Conservation (phyloP, 35 echinoderm and acorn worm species). For the Diadema setosum region DNA sequence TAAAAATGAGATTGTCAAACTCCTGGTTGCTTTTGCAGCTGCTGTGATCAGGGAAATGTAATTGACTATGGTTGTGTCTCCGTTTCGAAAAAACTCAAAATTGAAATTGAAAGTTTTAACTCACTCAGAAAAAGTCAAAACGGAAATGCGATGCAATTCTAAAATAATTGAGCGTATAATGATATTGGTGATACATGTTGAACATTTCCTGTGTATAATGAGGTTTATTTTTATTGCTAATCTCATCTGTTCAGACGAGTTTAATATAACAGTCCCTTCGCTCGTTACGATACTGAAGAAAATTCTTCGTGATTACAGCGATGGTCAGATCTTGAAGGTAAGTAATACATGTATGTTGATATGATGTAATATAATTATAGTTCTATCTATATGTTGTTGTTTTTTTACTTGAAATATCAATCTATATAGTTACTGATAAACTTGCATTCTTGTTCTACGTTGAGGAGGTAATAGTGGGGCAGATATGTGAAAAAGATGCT, state of each 20-base stretch:
- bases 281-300: not conserved
- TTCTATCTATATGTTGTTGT: not conserved
- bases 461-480: not conserved
- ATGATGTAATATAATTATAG: not conserved
- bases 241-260: not conserved
- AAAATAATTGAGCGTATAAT: no score
- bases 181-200: no score
- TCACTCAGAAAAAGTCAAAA: no score
- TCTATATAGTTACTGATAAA: not conserved
- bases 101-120: no score
- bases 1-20: no score
- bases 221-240: no score
- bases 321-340: constrained; percentile 3
- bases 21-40: no score
- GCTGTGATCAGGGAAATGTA: no score
- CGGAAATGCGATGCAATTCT: no score
- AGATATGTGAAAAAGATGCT: not conserved
- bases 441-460: not conserved
- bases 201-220: no score
- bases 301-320: not conserved
- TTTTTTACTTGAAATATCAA: not conserved
- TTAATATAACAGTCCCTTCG: not conserved
- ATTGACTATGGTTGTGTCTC: no score
- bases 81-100: no score
- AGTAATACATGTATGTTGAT: not conserved